These are phyloP conservation scores for Avahi laniger DNA, from an alignment of 2,797 vertebrate species.

Conservation along the genomic window DNA sequence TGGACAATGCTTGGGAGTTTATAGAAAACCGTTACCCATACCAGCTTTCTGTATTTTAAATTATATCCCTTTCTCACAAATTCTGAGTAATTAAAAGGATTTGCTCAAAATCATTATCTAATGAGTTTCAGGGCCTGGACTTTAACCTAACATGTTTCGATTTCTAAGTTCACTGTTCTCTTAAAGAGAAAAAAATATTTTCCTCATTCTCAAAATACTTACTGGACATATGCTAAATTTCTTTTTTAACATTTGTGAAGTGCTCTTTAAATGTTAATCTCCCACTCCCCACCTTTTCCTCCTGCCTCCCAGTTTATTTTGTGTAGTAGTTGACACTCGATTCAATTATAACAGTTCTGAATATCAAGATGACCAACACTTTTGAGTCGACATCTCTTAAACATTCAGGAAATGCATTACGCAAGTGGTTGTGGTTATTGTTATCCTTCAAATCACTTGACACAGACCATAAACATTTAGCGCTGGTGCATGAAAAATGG, in stretches of 20 bases:
- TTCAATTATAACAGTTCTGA: not conserved
- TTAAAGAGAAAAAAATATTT: not conserved
- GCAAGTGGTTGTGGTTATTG: constrained; percentile 20
- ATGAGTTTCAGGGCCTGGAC: not conserved
- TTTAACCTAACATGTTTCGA: not conserved
- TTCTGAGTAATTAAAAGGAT: not conserved
- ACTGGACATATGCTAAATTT: not conserved
- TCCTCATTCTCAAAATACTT: not conserved
- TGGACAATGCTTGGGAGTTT: not conserved
- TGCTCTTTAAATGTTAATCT: not conserved
- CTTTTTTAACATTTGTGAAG: not conserved
- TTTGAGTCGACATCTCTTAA: not conserved
- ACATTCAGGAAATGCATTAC: not conserved
- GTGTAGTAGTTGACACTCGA: not conserved
- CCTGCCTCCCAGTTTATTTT: not conserved
- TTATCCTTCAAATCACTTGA: constrained; percentile 45
- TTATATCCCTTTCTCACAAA: not conserved
- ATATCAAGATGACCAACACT: not conserved
- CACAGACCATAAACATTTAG: constrained; percentile 29
- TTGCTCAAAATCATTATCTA: not conserved
- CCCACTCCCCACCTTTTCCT: not conserved
- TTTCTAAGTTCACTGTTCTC: not conserved
- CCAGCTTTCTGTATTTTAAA: not conserved
- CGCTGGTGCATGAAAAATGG: constrained; percentile 19
- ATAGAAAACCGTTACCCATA: not conserved